Evolutionary conservation across 2,888 invertebrate genomes (phyloP).

Genomic region (Agrotis exclamationis): DNA sequence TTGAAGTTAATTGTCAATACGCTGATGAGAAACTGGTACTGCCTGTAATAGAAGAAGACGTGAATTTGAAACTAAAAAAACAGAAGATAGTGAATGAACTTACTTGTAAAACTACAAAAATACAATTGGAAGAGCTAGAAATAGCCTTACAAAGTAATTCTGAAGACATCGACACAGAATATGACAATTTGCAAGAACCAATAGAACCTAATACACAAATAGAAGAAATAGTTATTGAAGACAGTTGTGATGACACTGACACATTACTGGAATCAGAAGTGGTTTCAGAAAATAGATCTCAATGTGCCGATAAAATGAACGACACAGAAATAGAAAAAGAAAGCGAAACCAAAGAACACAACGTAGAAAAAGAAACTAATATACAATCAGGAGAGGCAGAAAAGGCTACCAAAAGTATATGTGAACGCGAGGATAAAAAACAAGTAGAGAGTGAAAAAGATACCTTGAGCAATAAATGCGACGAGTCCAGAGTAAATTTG

Average conservation of each 20-base stretch:
- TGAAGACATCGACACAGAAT: background rate
- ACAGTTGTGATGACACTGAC: background rate
- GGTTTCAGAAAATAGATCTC: background rate
- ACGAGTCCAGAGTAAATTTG: no score
- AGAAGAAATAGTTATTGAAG: background rate
- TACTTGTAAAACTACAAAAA: background rate
- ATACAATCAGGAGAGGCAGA: no score
- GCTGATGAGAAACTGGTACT: constrained; percentile 25
- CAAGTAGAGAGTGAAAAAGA: background rate
- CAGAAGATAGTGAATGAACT: background rate
- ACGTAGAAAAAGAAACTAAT: background rate
- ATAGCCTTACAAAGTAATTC: background rate
- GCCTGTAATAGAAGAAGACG: constrained; percentile 5
- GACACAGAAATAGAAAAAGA: background rate
- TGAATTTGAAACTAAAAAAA: background rate
- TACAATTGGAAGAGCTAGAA: background rate
- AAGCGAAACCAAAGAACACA: no score
- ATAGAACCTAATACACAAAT: background rate
- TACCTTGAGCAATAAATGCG: background rate
- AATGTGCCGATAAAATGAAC: background rate
- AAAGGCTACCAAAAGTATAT: no score
- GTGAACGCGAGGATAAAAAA: background rate
- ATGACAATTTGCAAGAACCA: background rate
- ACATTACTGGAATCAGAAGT: background rate
- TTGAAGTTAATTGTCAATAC: constrained; percentile 42